phyloP scores from a whole-genome alignment of 2,113 vertebrate species.

The Dryoscopus gambensis region DNA sequence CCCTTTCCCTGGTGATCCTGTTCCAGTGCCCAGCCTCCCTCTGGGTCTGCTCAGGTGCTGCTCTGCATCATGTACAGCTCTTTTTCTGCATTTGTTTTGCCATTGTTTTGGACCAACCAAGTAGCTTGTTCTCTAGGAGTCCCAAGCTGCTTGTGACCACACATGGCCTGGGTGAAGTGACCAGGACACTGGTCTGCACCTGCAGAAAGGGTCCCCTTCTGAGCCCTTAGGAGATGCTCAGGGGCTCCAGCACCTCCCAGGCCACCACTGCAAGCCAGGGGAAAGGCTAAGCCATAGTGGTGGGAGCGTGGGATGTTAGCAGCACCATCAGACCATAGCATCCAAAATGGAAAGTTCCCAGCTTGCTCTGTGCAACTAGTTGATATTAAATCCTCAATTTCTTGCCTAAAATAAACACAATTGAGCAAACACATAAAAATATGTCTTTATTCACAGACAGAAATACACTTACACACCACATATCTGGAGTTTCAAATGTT shows the following conservation, averaged over 20 bases:
- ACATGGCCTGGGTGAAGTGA: not conserved
- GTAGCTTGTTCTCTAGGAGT: not conserved
- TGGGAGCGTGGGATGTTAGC: not conserved
- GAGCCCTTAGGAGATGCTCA: not conserved
- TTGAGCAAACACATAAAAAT: constrained; percentile 17
- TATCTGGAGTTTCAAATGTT: constrained; percentile 12
- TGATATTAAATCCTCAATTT: constrained; percentile 5
- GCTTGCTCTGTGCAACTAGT: not conserved
- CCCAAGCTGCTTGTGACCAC: fast-evolving
- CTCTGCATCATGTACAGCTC: not conserved
- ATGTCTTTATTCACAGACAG: not conserved
- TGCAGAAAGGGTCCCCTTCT: not conserved
- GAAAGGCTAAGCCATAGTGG: not conserved
- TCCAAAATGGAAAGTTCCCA: constrained; percentile 12
- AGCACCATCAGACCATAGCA: not conserved
- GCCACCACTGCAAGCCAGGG: not conserved
- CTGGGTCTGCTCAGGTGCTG: not conserved
- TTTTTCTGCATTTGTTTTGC: not conserved
- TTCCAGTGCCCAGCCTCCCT: not conserved
- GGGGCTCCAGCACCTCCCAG: not conserved
- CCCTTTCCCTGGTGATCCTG: not conserved
- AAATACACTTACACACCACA: not conserved
- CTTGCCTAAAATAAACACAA: constrained; percentile 37
- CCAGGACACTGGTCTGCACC: no score
- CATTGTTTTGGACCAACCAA: not conserved